Conservation (phyloP, 2,888 invertebrate species). For the Cantharis nigra region DNA sequence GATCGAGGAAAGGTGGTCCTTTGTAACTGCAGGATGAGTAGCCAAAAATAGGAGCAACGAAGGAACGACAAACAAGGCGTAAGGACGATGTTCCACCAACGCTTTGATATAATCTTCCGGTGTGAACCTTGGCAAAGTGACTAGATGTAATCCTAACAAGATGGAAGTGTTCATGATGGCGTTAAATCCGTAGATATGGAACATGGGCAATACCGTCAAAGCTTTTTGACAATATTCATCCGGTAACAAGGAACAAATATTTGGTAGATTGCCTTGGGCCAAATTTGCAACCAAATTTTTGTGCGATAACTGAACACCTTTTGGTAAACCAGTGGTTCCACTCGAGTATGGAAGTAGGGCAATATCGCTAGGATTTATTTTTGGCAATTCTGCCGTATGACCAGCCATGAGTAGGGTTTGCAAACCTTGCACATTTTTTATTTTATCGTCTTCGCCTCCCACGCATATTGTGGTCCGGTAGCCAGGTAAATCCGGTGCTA, state of each 20-base stretch:
- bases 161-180: conserved; percentile 67
- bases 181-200: conserved; percentile 79
- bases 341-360: conserved; percentile 68
- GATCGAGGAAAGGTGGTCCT: conserved; percentile 68
- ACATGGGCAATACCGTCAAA: conserved; percentile 74
- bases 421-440: conserved; percentile 53
- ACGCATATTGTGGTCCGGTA: conserved; percentile 68
- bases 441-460: conserved; percentile 62
- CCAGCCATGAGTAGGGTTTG: conserved; percentile 51
- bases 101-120: conserved; percentile 74
- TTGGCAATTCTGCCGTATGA: conserved; percentile 52
- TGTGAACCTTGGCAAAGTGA: conserved; percentile 74
- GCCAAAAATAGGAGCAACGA: conserved; percentile 77
- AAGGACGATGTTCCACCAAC: conserved; percentile 64
- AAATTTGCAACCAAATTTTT: conserved; percentile 63
- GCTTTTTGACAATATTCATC: conserved; percentile 61
- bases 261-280: conserved; percentile 43
- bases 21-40: conserved; percentile 70
- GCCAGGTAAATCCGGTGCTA: conserved; percentile 60
- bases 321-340: conserved; percentile 83
- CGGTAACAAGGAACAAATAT: conserved; percentile 35
- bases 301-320: conserved; percentile 78
- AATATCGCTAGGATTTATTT: conserved; percentile 59
- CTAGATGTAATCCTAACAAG: conserved; percentile 63
- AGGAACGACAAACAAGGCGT: conserved; percentile 73